Evolutionary conservation across 2,113 vertebrate genomes (phyloP).

Genomic region (rat (Rattus norvegicus)): GRCr8 NC_086022.1:166914001-166914500

Average conservation of each 20-base stretch:
- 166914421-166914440: neutral
- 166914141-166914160: neutral
- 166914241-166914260: neutral
- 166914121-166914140: neutral
- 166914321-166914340: neutral
- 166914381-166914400: neutral
- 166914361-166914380: too few species aligned
- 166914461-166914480: neutral
- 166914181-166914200: neutral
- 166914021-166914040: constrained; percentile 42
- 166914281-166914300: neutral
- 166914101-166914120: neutral
- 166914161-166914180: neutral
- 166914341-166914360: neutral
- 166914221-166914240: neutral
- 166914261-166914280: neutral
- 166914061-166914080: neutral
- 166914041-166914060: neutral
- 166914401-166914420: neutral
- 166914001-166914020: constrained; percentile 27
- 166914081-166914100: constrained; percentile 51
- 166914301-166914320: neutral
- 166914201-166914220: neutral
- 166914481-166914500: neutral
- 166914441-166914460: neutral